Evolutionary conservation across 2,113 vertebrate species (phyloP), one percentile per base, ranked within the genome.

Genomic region (Colossoma macropomum): DNA sequence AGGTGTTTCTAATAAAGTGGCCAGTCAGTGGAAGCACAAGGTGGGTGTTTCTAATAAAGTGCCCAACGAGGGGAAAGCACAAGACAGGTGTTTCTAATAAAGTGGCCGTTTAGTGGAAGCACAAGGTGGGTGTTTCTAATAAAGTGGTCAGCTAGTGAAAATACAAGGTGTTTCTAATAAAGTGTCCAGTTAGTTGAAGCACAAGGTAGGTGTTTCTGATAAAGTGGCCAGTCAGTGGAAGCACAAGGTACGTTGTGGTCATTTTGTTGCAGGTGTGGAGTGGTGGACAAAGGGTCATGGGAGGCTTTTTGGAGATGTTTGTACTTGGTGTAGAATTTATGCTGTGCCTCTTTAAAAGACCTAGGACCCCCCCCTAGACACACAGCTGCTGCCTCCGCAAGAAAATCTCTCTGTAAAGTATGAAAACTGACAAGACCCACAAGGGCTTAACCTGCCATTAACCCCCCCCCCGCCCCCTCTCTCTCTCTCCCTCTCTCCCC

Each of bases 391-490:
- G 38, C n/a, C 30, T 38, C 23, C 10, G 62, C 34, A 71, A 15
- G 38, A 45, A 71, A 15, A 71, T 4, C 23, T 56, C 25, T 62
- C n/a, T 62, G 25, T 62, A 27, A 27, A 27, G 59, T 71, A 45
- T 45, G 68, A 71, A 38, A 21, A 71, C 68, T 45, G 68, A 45
- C 38, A 71, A n/a, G 38, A 15, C 4, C 68, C 38, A 5, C 34
- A 45, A 16, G 25, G 32, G 23, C 23, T 75, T 66, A 75, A 82
- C 80, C 72, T 65, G 38, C 60, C n/a, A 54, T 45, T 79, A 79
- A 79, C 63, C 21, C 6, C 27, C 25, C 25, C 38, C 30, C 66
- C 21, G 38, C 66, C 59, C 50, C 59, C 48, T 72, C 78, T 60
- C 63, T 59, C 48, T 45, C 27, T 38, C 21, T 63, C 23, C 41